These are phyloP conservation scores for Macrophya annulata DNA, from an alignment of 2,888 invertebrate genomes.

Conservation along the genomic window DNA sequence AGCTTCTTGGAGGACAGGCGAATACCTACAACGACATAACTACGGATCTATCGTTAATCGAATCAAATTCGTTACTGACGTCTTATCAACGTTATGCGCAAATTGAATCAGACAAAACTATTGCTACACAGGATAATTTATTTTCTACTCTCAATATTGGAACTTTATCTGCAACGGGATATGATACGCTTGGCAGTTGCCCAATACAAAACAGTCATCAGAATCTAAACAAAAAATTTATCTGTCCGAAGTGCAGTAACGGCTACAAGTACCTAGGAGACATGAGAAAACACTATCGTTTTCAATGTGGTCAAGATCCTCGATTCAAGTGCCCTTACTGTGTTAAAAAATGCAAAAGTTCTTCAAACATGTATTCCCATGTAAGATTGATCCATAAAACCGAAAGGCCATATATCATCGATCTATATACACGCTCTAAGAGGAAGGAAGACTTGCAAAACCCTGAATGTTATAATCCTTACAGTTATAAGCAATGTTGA, in stretches of 20 bases:
- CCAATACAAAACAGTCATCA: neutral
- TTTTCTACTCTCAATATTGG: neutral
- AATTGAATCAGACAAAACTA: conserved; percentile 10
- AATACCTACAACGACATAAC: neutral
- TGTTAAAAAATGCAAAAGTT: conserved; percentile 72
- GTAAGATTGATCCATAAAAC: conserved; percentile 71
- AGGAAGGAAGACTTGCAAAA: conserved; percentile 13
- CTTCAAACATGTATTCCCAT: conserved; percentile 75
- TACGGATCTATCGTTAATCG: neutral
- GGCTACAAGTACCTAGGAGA: conserved; percentile 68
- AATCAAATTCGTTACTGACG: neutral
- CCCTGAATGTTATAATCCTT: neutral
- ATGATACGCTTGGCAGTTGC: conserved; percentile 5
- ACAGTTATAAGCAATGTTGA: neutral
- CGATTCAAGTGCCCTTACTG: conserved; percentile 78
- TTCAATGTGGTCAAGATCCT: conserved; percentile 78
- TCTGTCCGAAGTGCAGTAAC: conserved; percentile 68
- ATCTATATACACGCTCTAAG: conserved; percentile 60
- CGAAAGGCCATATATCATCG: conserved; percentile 71
- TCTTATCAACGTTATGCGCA: neutral
- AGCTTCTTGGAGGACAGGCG: neutral
- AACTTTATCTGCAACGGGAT: neutral
- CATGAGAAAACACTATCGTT: conserved; percentile 76
- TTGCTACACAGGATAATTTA: neutral
- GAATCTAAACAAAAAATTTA: conserved; percentile 63